A percentile compares a stretch with the other conserved stretches of the same genome.
phyloP scores from a whole-genome alignment of 2,113 vertebrate species.

The Phainopepla nitens region DNA sequence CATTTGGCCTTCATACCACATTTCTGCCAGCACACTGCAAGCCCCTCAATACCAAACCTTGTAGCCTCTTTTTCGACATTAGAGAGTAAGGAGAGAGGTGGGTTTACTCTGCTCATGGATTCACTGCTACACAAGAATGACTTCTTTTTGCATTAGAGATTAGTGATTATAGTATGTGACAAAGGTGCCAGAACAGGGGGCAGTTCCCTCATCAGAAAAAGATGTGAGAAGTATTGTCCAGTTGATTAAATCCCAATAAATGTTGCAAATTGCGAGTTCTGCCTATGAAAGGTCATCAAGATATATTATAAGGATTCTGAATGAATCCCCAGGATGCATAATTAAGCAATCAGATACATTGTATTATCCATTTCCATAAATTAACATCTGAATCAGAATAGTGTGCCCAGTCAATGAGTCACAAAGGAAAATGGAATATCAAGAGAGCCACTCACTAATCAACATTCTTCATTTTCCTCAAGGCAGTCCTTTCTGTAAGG shows the following conservation, averaged over 20 bases:
- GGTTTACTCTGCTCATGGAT: neutral
- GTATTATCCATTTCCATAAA: slow-evolving; percentile 50
- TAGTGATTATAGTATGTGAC: neutral
- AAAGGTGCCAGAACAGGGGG: neutral
- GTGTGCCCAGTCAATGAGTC: neutral
- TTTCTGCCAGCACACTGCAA: neutral
- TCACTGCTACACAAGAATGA: neutral
- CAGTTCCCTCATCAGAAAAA: neutral
- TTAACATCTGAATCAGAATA: slow-evolving; percentile 46
- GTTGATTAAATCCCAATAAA: slow-evolving; percentile 50
- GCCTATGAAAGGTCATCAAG: slow-evolving; percentile 46
- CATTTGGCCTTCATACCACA: neutral
- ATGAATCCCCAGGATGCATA: slow-evolving; percentile 30
- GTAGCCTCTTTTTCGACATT: neutral
- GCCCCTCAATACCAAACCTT: neutral
- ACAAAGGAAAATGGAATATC: slow-evolving; percentile 10
- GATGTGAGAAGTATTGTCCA: slow-evolving; percentile 13
- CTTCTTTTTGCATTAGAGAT: neutral
- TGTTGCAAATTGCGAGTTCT: neutral
- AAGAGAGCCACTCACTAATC: neutral
- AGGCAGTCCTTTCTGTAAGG: neutral
- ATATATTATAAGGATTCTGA: slow-evolving; percentile 24
- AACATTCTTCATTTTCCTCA: neutral
- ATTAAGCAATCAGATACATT: slow-evolving; percentile 57
- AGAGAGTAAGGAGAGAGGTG: neutral